Conservation (phyloP, 2,888 invertebrate genomes). For the Cryptus armator region DNA sequence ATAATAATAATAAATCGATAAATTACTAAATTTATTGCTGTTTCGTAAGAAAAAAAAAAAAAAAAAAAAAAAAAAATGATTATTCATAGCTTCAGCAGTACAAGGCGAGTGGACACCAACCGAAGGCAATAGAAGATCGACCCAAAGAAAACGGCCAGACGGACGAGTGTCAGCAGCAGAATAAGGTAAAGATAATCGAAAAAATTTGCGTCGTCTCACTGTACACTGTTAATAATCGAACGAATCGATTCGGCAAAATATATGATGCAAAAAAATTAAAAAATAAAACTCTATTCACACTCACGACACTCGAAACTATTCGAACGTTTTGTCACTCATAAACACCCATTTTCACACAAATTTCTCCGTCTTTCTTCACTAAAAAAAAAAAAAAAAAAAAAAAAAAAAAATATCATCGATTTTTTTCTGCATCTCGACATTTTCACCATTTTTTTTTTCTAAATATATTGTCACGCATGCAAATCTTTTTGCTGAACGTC, state of each 20-base stretch:
- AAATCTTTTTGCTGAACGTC: constrained; percentile 20
- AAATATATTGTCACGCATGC: constrained; percentile 29
- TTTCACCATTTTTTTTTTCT: not conserved
- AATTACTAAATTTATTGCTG: too few species aligned
- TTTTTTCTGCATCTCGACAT: constrained; percentile 31
- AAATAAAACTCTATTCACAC: constrained; percentile 36
- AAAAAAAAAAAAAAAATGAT: constrained; percentile 65
- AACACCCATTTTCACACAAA: constrained; percentile 42
- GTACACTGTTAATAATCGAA: constrained; percentile 22
- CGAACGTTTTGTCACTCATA: constrained; percentile 46
- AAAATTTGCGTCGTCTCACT: constrained; percentile 6
- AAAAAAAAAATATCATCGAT: not conserved
- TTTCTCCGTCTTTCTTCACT: not conserved
- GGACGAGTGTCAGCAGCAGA: constrained; percentile 87
- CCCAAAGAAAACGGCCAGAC: constrained; percentile 94
- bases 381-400: too few species aligned
- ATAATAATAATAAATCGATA: too few species aligned
- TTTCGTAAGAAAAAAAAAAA: not conserved
- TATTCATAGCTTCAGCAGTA: constrained; percentile 91
- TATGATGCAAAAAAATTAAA: constrained; percentile 8
- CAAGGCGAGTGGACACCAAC: constrained; percentile 90
- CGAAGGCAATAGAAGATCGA: constrained; percentile 88
- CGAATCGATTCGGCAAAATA: not conserved
- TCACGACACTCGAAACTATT: constrained; percentile 51
- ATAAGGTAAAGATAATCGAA: constrained; percentile 85